Conservation (phyloP, 2,113 vertebrate species). For the Leptobrachium ailaonicum region DNA sequence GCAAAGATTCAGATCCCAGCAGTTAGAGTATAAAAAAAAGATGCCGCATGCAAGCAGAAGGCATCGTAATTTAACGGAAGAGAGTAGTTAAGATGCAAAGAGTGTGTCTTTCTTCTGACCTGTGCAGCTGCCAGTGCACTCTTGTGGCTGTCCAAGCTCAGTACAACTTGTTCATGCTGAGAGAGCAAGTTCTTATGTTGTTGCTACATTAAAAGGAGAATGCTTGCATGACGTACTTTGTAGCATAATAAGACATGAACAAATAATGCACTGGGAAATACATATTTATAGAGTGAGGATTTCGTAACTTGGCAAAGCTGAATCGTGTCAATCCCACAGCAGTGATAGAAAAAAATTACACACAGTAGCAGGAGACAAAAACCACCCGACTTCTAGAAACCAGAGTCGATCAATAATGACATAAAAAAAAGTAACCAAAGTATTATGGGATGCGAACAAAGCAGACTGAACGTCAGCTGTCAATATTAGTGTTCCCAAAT, state of each 20-base stretch:
- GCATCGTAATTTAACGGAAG: background rate
- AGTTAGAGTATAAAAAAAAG: slow-evolving; percentile 1
- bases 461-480: too few relatives aligned
- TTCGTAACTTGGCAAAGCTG: background rate
- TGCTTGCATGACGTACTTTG: slow-evolving; percentile 27
- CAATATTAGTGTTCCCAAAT: too few relatives aligned
- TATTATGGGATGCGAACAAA: too few relatives aligned
- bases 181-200: slow-evolving; percentile 90
- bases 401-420: background rate
- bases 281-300: background rate
- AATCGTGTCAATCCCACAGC: background rate
- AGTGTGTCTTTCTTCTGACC: slow-evolving; percentile 73
- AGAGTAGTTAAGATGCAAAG: slow-evolving; percentile 12
- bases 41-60: slow-evolving; percentile 22
- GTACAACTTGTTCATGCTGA: slow-evolving; percentile 84
- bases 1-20: background rate
- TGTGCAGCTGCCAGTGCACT: slow-evolving; percentile 92
- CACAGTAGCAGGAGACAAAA: background rate
- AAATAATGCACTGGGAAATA: background rate
- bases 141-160: slow-evolving; percentile 97
- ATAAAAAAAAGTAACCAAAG: background rate
- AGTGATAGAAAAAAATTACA: background rate
- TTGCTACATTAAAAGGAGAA: slow-evolving; percentile 75
- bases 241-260: background rate
- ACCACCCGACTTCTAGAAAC: background rate